Conservation (phyloP, 2,113 vertebrate species). For the Camelus bactrianus region DNA sequence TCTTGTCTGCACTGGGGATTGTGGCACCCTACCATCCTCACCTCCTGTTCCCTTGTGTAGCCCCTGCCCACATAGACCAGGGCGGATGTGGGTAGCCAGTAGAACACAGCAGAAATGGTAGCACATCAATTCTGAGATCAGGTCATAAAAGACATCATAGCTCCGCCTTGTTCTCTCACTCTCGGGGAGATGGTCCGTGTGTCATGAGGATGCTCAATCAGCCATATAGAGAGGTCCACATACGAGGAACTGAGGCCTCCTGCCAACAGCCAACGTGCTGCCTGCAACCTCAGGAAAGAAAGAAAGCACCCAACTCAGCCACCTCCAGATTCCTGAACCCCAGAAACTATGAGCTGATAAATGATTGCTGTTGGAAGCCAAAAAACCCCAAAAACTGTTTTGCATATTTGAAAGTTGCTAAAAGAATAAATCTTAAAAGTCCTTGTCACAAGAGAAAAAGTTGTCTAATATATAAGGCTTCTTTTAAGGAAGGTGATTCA, state of each 20-base stretch:
- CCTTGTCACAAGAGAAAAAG: background rate
- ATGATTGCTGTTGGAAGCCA: background rate
- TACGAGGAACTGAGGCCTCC: background rate
- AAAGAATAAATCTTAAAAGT: no score
- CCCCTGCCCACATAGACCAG: no score
- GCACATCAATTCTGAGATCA: background rate
- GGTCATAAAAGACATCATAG: background rate
- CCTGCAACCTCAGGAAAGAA: accelerated
- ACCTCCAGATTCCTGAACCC: background rate
- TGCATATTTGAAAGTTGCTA: no score
- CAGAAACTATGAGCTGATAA: background rate
- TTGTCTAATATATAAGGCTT: background rate
- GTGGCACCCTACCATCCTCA: background rate
- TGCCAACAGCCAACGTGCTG: background rate
- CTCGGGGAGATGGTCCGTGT: background rate
- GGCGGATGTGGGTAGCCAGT: background rate
- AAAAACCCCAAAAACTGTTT: no score
- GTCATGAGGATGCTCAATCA: accelerated
- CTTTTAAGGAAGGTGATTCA: background rate
- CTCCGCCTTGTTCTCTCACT: background rate
- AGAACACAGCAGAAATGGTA: background rate
- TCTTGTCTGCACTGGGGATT: background rate
- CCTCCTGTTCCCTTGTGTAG: accelerated
- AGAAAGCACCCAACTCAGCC: background rate
- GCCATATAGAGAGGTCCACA: background rate